Base-by-base conservation (phyloP, 2,113 vertebrate species). In the Paradisaea rubra region DNA sequence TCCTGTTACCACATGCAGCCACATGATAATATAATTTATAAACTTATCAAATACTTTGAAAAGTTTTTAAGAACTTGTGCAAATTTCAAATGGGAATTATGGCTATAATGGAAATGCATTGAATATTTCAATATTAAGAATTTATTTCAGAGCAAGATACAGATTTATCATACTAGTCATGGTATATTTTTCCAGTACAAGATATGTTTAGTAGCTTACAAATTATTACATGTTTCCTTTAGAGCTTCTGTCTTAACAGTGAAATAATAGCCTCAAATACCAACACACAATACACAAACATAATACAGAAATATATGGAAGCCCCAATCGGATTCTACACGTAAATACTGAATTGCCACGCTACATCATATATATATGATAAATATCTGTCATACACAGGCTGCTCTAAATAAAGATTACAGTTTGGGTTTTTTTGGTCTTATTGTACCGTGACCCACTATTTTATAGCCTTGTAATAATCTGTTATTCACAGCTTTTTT, bases 11-110 rank as follows among this genome's bases (percentile, higher is more conserved):
- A 50, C 24, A 87, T 16, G 33, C 37, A 61, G 50, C 8, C 41
- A 87, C 16, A 39, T 15, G 9, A 39, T 1, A n/a, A 3, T 8
- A n/a, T 2, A 0, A 66, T 33, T 37, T 73, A 52, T 16, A 27
- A 94, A 57, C 12, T 33, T n/a, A 49, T 0, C 33, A 78, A 49
- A 39, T 23, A 24, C 8, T n/a, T 70, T 2, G 27, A 57, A 57
- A 78, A 19, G 9, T 72, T 30, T 50, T 30, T 19, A 53, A 85
- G 28, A 61, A 66, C 10, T n/a, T 35, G 2, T 3, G 5, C 31
- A 79, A 78, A 56, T 59, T 57, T 39, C 39, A 19, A 44, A 70
- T 14, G 22, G 14, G 3, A 84, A 70, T 8, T 61, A 31, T 15
- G 5, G 21, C 15, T 56, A 73, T 21, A 84, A 69, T 11, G 18